Evolutionary conservation across 2,113 vertebrate species (phyloP).

Genomic region (Eretmochelys imbricata): DNA sequence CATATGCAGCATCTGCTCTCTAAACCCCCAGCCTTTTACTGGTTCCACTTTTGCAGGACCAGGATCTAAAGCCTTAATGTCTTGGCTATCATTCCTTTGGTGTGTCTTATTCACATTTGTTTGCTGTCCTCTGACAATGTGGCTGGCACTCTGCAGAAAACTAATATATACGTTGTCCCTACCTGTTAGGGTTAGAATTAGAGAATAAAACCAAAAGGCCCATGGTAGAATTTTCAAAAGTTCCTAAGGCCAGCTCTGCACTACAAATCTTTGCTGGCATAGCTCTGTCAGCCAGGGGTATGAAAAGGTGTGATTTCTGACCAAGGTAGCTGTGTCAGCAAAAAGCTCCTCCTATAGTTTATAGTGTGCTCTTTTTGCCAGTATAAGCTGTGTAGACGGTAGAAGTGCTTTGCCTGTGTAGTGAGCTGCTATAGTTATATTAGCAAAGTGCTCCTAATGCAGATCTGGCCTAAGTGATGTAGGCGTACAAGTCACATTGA

Average conservation of each 20-base stretch:
- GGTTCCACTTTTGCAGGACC: not conserved
- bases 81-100: not conserved
- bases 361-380: not conserved
- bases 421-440: not conserved
- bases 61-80: not conserved
- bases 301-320: not conserved
- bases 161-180: not conserved
- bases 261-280: not conserved
- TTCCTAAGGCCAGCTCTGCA: not conserved
- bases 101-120: not conserved
- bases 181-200: not conserved
- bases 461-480: not conserved
- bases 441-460: not conserved
- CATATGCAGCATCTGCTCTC: rapidly evolving
- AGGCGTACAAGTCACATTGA: not conserved
- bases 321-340: not conserved
- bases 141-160: not conserved
- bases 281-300: not conserved
- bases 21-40: not conserved
- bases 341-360: not conserved
- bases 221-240: not conserved
- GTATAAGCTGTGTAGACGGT: not conserved
- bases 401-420: not conserved
- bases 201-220: not conserved
- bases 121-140: not conserved